Conservation (phyloP, 37 sponge, comb jelly and placozoan species). For the Beroe ovata region DNA sequence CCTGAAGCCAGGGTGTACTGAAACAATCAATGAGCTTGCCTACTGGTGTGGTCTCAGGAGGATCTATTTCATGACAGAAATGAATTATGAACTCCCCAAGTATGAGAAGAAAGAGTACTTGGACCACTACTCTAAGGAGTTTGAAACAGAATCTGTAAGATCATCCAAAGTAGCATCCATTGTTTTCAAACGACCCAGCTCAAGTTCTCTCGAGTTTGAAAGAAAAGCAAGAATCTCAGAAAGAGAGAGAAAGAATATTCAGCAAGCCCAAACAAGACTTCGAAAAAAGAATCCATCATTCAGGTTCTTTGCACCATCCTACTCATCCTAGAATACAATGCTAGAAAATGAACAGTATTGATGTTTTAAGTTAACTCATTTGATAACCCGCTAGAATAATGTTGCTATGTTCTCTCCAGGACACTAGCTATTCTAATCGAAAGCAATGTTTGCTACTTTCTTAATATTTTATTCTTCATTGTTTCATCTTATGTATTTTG, state of each 20-base stretch:
- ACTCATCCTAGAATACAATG: no score
- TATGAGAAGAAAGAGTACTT: slow-evolving; percentile 60
- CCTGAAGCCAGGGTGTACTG: neutral
- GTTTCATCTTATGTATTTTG: no score
- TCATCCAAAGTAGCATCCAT: slow-evolving; percentile 14
- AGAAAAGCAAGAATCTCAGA: slow-evolving; percentile 8
- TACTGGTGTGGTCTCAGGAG: slow-evolving; percentile 59
- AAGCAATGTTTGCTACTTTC: no score
- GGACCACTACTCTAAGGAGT: neutral
- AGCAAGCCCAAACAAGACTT: slow-evolving; percentile 16
- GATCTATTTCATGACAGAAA: slow-evolving; percentile 32
- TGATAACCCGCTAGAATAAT: no score
- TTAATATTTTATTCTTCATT: no score
- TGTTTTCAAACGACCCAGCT: slow-evolving; percentile 39
- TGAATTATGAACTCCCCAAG: slow-evolving; percentile 1
- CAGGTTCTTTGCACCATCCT: slow-evolving; percentile 41
- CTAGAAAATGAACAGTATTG: no score
- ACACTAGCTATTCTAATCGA: no score
- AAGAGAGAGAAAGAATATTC: slow-evolving; percentile 9
- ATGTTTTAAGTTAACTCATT: no score
- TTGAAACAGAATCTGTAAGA: slow-evolving; percentile 16
- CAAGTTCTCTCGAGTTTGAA: slow-evolving; percentile 17
- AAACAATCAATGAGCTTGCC: slow-evolving; percentile 20
- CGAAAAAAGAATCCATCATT: slow-evolving; percentile 16
- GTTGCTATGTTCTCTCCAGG: no score